phyloP scores from a whole-genome alignment of 2,113 vertebrate species.

The Serranochromis macrocephalus region DNA sequence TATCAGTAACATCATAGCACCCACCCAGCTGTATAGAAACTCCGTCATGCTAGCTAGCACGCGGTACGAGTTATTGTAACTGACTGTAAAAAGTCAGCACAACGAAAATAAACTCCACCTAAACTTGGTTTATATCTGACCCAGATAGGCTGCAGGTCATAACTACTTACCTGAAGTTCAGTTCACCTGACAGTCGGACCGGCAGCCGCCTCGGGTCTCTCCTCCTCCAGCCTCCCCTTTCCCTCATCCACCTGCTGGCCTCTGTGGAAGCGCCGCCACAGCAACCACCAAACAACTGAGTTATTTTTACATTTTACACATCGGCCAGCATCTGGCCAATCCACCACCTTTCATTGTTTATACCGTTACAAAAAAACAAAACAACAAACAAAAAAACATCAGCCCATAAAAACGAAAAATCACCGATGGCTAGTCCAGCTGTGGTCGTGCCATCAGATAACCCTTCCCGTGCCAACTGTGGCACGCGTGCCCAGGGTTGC shows the following conservation, averaged over 20 bases:
- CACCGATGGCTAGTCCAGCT: not conserved
- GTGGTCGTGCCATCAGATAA: not conserved
- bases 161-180: too few relatives aligned
- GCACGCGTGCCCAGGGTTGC: not conserved
- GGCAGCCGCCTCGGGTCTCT: not conserved
- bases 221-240: rapidly evolving
- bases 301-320: not conserved
- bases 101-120: too few relatives aligned
- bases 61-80: not conserved
- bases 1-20: rapidly evolving
- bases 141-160: too few relatives aligned
- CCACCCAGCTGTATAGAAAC: not conserved
- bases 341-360: not conserved
- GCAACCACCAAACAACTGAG: not conserved
- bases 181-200: too few relatives aligned
- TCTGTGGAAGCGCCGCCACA: not conserved
- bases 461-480: not conserved
- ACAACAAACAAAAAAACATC: not conserved
- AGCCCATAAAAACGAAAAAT: not conserved
- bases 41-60: rapidly evolving
- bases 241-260: not conserved
- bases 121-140: too few relatives aligned
- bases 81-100: not conserved
- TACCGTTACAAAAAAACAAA: not conserved
- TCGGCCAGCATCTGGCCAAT: not conserved